phyloP scores from a whole-genome alignment of 92 coral and sea anemone species.

The Epizoanthus ramosus region DNA sequence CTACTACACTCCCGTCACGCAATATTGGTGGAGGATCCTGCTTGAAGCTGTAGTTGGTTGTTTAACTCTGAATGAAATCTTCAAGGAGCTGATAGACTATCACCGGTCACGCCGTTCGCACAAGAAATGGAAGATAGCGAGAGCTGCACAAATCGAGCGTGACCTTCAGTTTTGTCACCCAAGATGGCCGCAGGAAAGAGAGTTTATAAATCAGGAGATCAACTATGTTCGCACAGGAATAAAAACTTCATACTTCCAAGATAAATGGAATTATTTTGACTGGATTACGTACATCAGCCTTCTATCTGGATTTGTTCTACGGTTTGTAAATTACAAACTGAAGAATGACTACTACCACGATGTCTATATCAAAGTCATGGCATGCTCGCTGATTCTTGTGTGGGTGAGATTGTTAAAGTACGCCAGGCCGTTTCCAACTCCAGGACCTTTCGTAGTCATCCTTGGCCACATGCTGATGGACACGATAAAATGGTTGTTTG shows the following conservation, averaged over 20 bases:
- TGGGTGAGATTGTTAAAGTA: conserved; percentile 74
- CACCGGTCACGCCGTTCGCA: conserved; percentile 23
- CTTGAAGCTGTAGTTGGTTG: conserved; percentile 32
- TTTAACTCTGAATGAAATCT: conserved; percentile 30
- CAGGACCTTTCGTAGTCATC: conserved; percentile 76
- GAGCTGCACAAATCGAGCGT: conserved; percentile 18
- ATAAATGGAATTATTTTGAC: conserved; percentile 47
- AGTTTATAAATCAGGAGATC: conserved; percentile 33
- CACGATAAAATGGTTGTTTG: conserved; percentile 64
- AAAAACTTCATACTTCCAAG: conserved; percentile 39
- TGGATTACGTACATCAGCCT: neutral
- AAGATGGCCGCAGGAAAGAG: conserved; percentile 34
- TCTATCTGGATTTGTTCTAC: too few relatives aligned
- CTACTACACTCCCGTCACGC: neutral
- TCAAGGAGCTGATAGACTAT: conserved; percentile 36
- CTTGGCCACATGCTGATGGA: conserved; percentile 59
- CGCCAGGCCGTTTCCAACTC: conserved; percentile 70
- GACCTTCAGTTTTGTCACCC: conserved; percentile 49
- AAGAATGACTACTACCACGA: too few relatives aligned
- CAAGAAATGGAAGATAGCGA: conserved; percentile 41
- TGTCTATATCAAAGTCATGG: too few relatives aligned
- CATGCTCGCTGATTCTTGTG: neutral
- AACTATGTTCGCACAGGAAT: conserved; percentile 1
- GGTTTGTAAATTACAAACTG: too few relatives aligned
- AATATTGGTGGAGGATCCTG: neutral